Evolutionary conservation across 2,113 vertebrate genomes (phyloP), one percentile per base, ranked within the genome.

Genomic region (Chloropsis hardwickii): DNA sequence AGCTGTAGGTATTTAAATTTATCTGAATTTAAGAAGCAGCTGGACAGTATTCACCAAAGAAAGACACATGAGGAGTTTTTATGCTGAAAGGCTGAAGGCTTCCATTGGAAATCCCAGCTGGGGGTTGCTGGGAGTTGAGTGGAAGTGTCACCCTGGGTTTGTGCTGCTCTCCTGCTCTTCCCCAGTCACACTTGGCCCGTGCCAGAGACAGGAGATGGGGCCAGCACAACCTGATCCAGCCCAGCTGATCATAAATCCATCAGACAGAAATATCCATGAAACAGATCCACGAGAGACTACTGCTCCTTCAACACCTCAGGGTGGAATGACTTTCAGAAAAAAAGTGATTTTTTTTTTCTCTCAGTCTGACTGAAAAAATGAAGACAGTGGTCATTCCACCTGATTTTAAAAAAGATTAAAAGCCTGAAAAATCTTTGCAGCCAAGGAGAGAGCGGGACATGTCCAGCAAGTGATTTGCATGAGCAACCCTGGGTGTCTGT

Each of bases 391-490:
- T 62, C n/a, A 29, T 80, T 76, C 60, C 78, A 72, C 44, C 29
- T 44, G 29, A n/a, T 21, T 81, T 78, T 8, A 6, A 51, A 33
- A 33, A 67, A 31, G 12, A 48, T 18, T 47, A 13, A 64, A 54
- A 64, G 5, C 29, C 58, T 64, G 57, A 23, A 65, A 86, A 82
- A 81, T 17, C 45, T 61, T 76, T 29, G 12, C 15, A 66, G 54
- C 37, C 42, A 23, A 65, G 23, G n/a, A 73, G 71, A 85, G 78
- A 90, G 69, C 0, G 1, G 92, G 90, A 65, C 15, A 12, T n/a
- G 74, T 92, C 88, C 91, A 90, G 72, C 4, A 44, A 53, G 56
- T 18, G 71, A 86, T 95, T 93, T 88, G 29, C 91, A 90, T 81
- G 62, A 73, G 19, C 67, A 51, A 1, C 67, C 50, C 47, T 83